A percentile compares a stretch with the other conserved stretches of the same genome.
These are phyloP conservation scores for Pterocles burchelli DNA, from an alignment of 2,113 vertebrate genomes.

Conservation along the genomic window DNA sequence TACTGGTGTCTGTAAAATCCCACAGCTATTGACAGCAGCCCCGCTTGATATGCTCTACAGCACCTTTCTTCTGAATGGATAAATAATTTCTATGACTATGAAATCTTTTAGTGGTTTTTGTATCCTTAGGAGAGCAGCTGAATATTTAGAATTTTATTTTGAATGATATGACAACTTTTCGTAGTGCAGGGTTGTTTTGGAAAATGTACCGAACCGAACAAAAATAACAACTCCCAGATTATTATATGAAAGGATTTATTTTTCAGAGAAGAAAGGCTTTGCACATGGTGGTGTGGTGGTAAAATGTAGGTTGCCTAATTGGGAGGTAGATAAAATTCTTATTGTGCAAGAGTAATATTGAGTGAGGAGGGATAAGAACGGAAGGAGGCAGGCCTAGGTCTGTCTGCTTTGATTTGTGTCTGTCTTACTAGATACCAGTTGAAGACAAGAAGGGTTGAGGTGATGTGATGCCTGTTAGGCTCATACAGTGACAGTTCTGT, in stretches of 20 bases:
- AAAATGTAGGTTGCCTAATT: background rate
- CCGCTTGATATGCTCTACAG: background rate
- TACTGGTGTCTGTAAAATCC: background rate
- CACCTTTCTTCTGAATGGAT: conserved; percentile 9
- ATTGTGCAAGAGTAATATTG: background rate
- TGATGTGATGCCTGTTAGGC: background rate
- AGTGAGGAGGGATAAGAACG: background rate
- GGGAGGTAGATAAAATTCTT: background rate
- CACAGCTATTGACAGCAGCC: background rate
- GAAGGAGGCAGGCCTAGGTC: background rate
- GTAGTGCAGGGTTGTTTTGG: background rate
- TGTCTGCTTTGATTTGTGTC: background rate
- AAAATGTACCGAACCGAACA: background rate
- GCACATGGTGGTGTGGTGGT: background rate
- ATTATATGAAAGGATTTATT: background rate
- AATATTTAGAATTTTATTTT: conserved; percentile 10
- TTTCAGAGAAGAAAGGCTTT: background rate
- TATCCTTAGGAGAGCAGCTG: background rate
- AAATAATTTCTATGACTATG: background rate
- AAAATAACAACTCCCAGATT: background rate
- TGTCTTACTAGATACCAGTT: background rate
- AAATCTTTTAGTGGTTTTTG: background rate
- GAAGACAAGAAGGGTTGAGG: background rate
- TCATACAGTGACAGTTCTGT: background rate
- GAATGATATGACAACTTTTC: background rate